phyloP scores from a whole-genome alignment of 2,797 vertebrate genomes.

The Brotula barbata region DNA sequence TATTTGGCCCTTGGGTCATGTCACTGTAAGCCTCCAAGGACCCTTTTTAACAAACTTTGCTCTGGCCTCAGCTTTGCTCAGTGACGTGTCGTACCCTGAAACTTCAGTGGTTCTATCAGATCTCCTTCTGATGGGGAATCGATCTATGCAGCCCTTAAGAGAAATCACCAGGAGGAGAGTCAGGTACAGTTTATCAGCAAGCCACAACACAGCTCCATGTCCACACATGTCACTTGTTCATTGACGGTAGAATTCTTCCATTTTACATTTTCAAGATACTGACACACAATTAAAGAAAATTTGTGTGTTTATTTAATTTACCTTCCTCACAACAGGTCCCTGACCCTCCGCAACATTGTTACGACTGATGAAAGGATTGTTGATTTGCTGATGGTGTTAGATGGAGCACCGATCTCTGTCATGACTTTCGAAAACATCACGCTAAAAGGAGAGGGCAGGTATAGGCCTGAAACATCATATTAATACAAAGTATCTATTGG shows the following conservation, averaged over 20 bases:
- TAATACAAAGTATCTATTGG: no score
- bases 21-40: slow-evolving; percentile 44
- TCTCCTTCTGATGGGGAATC: slow-evolving; percentile 21
- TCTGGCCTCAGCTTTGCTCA: slow-evolving; percentile 41
- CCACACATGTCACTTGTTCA: no score
- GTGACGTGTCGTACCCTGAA: slow-evolving; percentile 55
- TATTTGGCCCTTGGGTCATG: slow-evolving; percentile 58
- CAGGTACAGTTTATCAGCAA: no score
- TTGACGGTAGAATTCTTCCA: no score
- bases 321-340: slow-evolving; percentile 21
- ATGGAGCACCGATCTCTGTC: slow-evolving; percentile 17
- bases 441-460: slow-evolving; percentile 58
- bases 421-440: accelerated
- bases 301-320: no score
- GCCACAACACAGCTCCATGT: background rate
- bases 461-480: background rate
- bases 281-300: no score
- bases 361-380: slow-evolving; percentile 30
- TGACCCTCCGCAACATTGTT: slow-evolving; percentile 29
- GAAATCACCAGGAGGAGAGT: slow-evolving; percentile 25
- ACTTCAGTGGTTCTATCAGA: slow-evolving; percentile 44
- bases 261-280: no score
- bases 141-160: slow-evolving; percentile 36
- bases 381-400: slow-evolving; percentile 5
- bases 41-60: slow-evolving; percentile 2